Percentiles rank a stretch among this genome's conserved stretches.
Evolutionary conservation across 2,113 vertebrate species (phyloP).

Genomic region (Otus sunia): DNA sequence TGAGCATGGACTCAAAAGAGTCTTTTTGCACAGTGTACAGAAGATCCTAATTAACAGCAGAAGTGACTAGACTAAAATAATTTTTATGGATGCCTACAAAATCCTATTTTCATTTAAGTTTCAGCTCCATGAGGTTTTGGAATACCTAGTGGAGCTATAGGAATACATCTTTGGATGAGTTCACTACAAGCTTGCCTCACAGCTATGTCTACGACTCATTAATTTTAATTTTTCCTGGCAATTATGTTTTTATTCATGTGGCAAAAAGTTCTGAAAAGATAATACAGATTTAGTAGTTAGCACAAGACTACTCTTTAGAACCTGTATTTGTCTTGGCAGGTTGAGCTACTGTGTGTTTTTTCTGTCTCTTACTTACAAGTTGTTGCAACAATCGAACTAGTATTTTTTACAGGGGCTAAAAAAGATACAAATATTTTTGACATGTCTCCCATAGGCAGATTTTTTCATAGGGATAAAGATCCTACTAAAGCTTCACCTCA

Average conservation of each 20-base stretch:
- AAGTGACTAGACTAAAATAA: neutral
- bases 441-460: neutral
- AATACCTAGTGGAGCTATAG: neutral
- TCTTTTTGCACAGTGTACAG: neutral
- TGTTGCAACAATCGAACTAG: neutral
- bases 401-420: neutral
- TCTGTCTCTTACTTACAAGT: neutral
- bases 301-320: neutral
- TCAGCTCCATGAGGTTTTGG: neutral
- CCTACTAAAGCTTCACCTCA: neutral
- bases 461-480: neutral
- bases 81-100: neutral
- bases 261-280: neutral
- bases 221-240: neutral
- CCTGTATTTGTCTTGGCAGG: neutral
- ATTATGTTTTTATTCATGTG: neutral
- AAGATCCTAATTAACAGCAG: neutral
- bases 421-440: neutral
- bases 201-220: neutral
- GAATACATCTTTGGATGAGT: neutral
- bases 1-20: neutral
- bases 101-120: neutral
- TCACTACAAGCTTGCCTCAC: neutral
- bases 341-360: neutral
- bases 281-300: neutral